A percentile compares a stretch with the other conserved stretches of the same genome.
Evolutionary conservation across 2,797 vertebrate genomes (phyloP).

Genomic region (Periophthalmus magnuspinnatus): DNA sequence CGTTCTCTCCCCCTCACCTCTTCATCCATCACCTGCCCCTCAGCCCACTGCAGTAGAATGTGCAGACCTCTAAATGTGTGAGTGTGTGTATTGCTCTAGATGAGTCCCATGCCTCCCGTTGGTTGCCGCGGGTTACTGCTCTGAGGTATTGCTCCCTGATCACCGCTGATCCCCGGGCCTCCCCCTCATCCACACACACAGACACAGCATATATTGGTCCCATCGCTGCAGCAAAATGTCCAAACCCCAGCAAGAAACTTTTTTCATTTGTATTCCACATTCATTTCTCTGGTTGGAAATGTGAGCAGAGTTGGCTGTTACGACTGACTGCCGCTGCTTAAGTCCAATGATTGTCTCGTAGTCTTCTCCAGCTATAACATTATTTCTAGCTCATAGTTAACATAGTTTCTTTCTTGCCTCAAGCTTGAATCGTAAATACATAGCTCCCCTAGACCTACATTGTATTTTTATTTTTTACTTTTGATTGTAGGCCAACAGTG

Average conservation of each 20-base stretch:
- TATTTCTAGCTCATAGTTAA: background rate
- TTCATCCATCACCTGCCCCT: slow-evolving; percentile 48
- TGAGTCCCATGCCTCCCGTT: slow-evolving; percentile 12
- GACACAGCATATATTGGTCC: slow-evolving; percentile 1
- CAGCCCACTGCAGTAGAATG: slow-evolving; percentile 3
- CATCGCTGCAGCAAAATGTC: slow-evolving; percentile 14
- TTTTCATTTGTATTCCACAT: slow-evolving; percentile 5
- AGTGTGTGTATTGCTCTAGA: slow-evolving; percentile 14
- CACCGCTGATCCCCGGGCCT: slow-evolving; percentile 36
- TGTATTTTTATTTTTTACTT: too few species aligned
- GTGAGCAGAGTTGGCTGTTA: background rate
- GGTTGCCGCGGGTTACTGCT: slow-evolving; percentile 26
- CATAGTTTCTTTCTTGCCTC: background rate
- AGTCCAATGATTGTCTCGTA: background rate
- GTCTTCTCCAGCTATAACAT: background rate
- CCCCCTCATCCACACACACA: background rate
- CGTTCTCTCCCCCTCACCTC: slow-evolving; percentile 12
- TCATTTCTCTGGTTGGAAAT: too few species aligned
- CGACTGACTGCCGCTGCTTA: background rate
- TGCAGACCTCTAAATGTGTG: background rate
- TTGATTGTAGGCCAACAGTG: too few species aligned
- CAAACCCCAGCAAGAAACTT: slow-evolving; percentile 4
- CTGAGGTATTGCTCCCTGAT: slow-evolving; percentile 61
- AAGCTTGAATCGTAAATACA: background rate
- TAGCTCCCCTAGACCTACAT: too few species aligned